Conservation (phyloP, 1,140 invertebrate species). For the Papilio polytes region DNA sequence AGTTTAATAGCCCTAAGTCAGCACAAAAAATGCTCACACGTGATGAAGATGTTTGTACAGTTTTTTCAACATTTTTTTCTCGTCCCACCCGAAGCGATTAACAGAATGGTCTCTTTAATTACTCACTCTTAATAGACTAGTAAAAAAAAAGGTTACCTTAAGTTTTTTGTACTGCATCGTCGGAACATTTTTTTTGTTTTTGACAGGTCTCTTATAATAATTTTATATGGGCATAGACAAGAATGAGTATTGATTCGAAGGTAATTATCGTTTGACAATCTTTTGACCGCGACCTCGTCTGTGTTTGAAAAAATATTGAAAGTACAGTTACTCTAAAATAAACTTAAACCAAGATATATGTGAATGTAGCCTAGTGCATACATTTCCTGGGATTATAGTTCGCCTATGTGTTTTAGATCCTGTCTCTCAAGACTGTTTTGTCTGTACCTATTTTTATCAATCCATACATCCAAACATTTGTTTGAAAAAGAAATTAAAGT, state of each 20-base stretch:
- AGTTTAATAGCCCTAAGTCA: constrained; percentile 42
- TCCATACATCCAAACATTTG: too few species aligned
- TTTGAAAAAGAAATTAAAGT: too few species aligned
- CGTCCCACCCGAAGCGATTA: constrained; percentile 54
- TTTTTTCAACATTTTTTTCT: constrained; percentile 55
- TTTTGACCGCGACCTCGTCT: too few species aligned
- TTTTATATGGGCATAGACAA: background rate
- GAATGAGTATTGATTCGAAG: background rate
- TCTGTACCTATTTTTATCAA: too few species aligned
- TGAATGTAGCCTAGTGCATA: too few species aligned
- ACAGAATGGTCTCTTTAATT: constrained; percentile 67
- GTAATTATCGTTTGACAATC: background rate
- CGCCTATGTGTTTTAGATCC: too few species aligned
- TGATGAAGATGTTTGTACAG: constrained; percentile 55
- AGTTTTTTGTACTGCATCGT: constrained; percentile 27
- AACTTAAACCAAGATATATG: too few species aligned
- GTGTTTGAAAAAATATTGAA: too few species aligned
- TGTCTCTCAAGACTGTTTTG: too few species aligned
- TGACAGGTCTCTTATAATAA: background rate
- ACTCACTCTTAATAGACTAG: constrained; percentile 55
- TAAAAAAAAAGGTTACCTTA: constrained; percentile 55
- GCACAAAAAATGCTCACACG: constrained; percentile 45
- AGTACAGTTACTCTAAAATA: too few species aligned
- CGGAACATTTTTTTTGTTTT: background rate
- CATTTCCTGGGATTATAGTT: too few species aligned